These are phyloP conservation scores for Hecatera dysodea DNA, from an alignment of 2,888 invertebrate genomes.

Conservation along the genomic window DNA sequence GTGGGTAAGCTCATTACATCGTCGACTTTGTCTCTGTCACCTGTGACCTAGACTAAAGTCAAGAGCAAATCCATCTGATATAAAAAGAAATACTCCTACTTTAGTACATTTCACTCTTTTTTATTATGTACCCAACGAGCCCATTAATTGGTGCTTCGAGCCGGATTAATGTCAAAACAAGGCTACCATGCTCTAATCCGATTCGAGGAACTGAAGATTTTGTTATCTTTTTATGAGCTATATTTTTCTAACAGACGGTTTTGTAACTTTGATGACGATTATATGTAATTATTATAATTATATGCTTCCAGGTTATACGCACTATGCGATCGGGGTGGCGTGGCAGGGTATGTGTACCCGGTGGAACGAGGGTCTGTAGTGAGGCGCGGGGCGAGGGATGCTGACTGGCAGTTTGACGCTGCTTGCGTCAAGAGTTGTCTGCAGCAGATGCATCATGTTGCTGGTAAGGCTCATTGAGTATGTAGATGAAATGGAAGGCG, in stretches of 20 bases:
- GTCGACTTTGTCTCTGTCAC: no score
- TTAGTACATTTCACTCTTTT: not conserved
- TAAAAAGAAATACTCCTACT: not conserved
- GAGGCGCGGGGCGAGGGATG: slow-evolving; percentile 79
- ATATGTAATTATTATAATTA: not conserved
- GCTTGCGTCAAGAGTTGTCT: slow-evolving; percentile 78
- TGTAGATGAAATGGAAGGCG: no score
- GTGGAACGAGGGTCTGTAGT: slow-evolving; percentile 74
- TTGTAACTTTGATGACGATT: not conserved
- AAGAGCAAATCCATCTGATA: no score
- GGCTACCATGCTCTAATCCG: not conserved
- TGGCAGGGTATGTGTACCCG: slow-evolving; percentile 81
- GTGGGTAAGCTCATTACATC: no score
- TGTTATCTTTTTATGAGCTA: not conserved
- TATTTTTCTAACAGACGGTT: not conserved
- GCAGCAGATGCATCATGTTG: slow-evolving; percentile 75
- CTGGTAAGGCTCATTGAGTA: slow-evolving; percentile 68
- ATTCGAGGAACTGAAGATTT: not conserved
- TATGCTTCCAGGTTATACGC: slow-evolving; percentile 73
- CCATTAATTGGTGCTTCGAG: not conserved
- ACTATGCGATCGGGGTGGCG: slow-evolving; percentile 75
- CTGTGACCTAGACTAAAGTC: no score
- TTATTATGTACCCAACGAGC: not conserved
- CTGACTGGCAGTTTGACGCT: slow-evolving; percentile 81
- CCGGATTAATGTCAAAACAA: not conserved